Percentiles rank a stretch among this genome's conserved stretches.
Evolutionary conservation across 1,140 invertebrate species (phyloP).

Genomic region (Zaprionus tsacasi): DNA sequence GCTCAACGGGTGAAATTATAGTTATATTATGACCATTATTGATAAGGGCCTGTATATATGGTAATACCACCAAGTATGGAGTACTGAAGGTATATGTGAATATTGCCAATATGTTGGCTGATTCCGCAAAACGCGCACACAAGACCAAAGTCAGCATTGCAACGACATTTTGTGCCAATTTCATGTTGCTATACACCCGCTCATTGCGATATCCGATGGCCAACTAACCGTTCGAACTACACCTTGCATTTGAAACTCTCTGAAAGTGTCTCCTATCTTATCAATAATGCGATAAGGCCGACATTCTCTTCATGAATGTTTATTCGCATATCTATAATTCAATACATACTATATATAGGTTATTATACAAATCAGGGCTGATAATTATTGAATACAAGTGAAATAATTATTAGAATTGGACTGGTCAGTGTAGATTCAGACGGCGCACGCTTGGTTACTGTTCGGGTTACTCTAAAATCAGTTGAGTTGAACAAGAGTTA

Average conservation of each 20-base stretch:
- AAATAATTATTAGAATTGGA: background rate
- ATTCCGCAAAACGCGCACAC: background rate
- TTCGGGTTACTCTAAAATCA: background rate
- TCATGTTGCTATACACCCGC: conserved; percentile 20
- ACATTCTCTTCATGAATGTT: too few species aligned
- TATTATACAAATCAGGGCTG: background rate
- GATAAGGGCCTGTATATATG: conserved; percentile 26
- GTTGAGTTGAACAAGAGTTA: too few species aligned
- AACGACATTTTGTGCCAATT: conserved; percentile 9
- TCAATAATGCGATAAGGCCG: too few species aligned
- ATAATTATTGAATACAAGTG: background rate
- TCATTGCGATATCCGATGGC: conserved; percentile 13
- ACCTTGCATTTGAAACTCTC: too few species aligned
- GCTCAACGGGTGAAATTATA: conserved; percentile 18
- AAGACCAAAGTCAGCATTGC: conserved; percentile 12
- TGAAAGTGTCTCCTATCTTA: too few species aligned
- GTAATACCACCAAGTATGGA: conserved; percentile 20
- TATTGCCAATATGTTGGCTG: conserved; percentile 45
- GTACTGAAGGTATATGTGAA: conserved; percentile 37
- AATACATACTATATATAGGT: too few species aligned
- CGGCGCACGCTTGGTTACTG: background rate
- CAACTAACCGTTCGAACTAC: conserved; percentile 2
- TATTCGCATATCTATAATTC: background rate
- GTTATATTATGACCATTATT: conserved; percentile 47
- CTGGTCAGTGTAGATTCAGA: background rate